Conservation (phyloP, 2,888 invertebrate genomes). For the Caenorhabditis auriculariae region DNA sequence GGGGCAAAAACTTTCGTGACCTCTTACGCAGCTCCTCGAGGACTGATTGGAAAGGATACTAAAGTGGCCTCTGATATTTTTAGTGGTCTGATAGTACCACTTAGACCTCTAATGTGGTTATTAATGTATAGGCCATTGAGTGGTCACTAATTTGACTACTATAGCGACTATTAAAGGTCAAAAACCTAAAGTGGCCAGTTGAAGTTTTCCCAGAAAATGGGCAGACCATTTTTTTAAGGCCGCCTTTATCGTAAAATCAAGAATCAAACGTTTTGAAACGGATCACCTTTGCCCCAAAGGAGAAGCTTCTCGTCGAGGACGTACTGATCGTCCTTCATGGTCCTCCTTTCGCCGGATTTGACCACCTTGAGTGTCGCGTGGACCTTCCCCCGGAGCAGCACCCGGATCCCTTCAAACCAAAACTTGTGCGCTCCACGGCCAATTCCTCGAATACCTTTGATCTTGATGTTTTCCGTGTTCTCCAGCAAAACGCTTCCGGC, state of each 20-base stretch:
- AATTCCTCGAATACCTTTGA: constrained; percentile 71
- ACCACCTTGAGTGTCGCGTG: constrained; percentile 79
- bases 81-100: too few relatives aligned
- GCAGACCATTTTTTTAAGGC: background rate
- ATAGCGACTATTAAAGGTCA: too few relatives aligned
- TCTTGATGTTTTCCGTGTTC: constrained; percentile 76
- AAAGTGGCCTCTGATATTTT: too few relatives aligned
- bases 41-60: too few relatives aligned
- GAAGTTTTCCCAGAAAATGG: too few relatives aligned
- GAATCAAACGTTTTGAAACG: background rate
- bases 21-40: too few relatives aligned
- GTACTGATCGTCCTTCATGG: constrained; percentile 78
- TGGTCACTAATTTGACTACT: too few relatives aligned
- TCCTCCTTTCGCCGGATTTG: constrained; percentile 75
- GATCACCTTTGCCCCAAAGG: constrained; percentile 76
- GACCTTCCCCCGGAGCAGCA: constrained; percentile 76
- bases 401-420: constrained; percentile 68
- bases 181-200: too few relatives aligned
- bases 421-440: constrained; percentile 1
- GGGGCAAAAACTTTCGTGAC: too few relatives aligned
- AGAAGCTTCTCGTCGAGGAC: constrained; percentile 76
- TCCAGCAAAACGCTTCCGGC: constrained; percentile 74
- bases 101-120: too few relatives aligned
- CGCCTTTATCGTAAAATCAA: background rate
- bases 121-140: too few relatives aligned